A percentile compares a stretch with the other conserved stretches of the same genome.
Evolutionary conservation across 2,888 invertebrate genomes (phyloP).

Genomic region (Spatulosminthurus flaviceps): DNA sequence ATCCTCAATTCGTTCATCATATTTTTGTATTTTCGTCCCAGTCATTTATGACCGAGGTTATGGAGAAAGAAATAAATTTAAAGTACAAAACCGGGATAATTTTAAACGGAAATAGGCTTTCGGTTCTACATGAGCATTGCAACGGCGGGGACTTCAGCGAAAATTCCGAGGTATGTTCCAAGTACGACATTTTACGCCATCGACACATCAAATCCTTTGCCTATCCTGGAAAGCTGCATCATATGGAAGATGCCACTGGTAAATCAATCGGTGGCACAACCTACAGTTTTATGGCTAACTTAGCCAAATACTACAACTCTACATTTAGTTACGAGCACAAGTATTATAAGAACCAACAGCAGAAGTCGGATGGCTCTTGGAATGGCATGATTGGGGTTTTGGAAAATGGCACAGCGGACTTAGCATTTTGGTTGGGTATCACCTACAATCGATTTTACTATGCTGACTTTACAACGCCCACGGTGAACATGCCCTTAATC

Average conservation of each 20-base stretch:
- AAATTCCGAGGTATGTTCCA: too few species aligned
- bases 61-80: too few species aligned
- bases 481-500: not conserved
- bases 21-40: too few species aligned
- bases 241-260: not conserved
- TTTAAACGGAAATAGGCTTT: too few species aligned
- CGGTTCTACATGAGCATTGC: too few species aligned
- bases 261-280: not conserved
- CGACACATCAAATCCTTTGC: too few species aligned
- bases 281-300: not conserved
- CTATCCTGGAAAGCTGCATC: too few species aligned
- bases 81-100: too few species aligned
- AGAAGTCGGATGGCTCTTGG: not conserved
- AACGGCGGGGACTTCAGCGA: too few species aligned
- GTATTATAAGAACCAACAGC: not conserved
- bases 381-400: not conserved
- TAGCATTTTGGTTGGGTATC: not conserved
- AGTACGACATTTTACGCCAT: too few species aligned
- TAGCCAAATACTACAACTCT: not conserved
- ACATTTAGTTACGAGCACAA: not conserved
- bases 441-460: not conserved
- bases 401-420: not conserved
- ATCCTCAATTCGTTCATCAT: too few species aligned
- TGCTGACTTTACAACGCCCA: not conserved
- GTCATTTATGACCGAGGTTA: too few species aligned